Conservation (phyloP, 2,888 invertebrate species). For the Ischnura elegans region DNA sequence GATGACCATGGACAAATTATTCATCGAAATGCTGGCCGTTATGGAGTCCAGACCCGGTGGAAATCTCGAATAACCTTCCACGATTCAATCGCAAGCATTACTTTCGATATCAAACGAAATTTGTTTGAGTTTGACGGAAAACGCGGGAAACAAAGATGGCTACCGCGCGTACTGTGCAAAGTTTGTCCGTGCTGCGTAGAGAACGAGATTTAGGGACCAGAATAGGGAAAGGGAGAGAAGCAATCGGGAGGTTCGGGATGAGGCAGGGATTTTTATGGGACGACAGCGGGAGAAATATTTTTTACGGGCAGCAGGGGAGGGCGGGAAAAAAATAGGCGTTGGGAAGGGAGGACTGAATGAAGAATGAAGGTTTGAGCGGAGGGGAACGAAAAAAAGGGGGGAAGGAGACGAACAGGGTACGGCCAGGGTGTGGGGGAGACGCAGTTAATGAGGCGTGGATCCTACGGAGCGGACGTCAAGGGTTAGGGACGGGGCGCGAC, state of each 20-base stretch:
- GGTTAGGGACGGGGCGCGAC: slow-evolving; percentile 15
- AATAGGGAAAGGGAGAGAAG: no score
- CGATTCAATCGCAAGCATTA: no score
- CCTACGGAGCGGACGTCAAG: slow-evolving; percentile 4
- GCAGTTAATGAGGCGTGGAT: slow-evolving; percentile 47
- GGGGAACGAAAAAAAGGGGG: neutral
- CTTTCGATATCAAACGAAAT: no score
- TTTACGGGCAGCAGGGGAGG: neutral
- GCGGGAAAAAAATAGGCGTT: neutral
- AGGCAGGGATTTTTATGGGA: slow-evolving; percentile 3
- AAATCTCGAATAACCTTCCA: neutral
- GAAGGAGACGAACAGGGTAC: neutral
- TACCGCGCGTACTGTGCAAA: neutral
- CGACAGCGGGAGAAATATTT: no score
- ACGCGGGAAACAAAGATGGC: neutral
- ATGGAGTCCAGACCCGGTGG: no score
- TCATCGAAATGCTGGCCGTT: no score
- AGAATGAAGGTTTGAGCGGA: neutral
- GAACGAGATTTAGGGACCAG: neutral
- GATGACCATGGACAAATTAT: no score
- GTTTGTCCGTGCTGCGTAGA: neutral
- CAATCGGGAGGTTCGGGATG: neutral
- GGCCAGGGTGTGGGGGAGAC: neutral
- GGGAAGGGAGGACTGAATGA: neutral
- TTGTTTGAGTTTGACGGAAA: no score